Evolutionary conservation across 2,797 vertebrate genomes (phyloP), one percentile per base, ranked within the genome.

Genomic region (Pseudochirops corinnae): DNA sequence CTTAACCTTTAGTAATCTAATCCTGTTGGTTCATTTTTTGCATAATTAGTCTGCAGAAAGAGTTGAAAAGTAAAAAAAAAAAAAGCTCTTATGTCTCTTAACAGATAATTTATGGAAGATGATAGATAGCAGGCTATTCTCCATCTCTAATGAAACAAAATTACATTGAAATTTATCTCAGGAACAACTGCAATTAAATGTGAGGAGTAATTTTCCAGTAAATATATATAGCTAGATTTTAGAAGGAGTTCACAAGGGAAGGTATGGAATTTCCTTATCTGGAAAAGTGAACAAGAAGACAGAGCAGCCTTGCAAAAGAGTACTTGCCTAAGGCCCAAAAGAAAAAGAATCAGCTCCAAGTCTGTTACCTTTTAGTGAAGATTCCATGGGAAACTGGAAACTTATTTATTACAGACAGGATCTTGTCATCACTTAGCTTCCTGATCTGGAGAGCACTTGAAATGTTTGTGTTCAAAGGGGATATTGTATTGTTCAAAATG

Each of bases 71-170:
- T 94, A 92, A 94, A 56, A 55, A 74, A 93, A 91, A 94, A 92
- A 92, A 67, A 92, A 95, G 93, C 33, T 93, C 62, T 93, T 95
- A 57, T 74, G 33, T 24, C 26, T 91, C 50, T 96, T 58, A 39
- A 91, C 82, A 92, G 10, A 91, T 96, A n/a, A 33, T 94, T 55
- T 94, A 96, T 96, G 39, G 58, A 67, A 95, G 96, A 91, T 91
- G 53, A 55, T 93, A 90, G 95, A 82, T n/a, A 39, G 67, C 67
- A n/a, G 39, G 5, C 16, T 74, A 39, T 74, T 74, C 12, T 33
- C 33, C 92, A 96, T 94, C 60, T 93, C 90, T 87, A 93, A 91
- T 96, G 95, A 96, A 91, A 92, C 56, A 39, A 62, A 97, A 95
- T 95, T 18, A 3, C 26, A 90, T 97, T 96, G 87, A 92, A 95